Conservation (phyloP, 2,113 vertebrate genomes). For the Carlito syrichta region DNA sequence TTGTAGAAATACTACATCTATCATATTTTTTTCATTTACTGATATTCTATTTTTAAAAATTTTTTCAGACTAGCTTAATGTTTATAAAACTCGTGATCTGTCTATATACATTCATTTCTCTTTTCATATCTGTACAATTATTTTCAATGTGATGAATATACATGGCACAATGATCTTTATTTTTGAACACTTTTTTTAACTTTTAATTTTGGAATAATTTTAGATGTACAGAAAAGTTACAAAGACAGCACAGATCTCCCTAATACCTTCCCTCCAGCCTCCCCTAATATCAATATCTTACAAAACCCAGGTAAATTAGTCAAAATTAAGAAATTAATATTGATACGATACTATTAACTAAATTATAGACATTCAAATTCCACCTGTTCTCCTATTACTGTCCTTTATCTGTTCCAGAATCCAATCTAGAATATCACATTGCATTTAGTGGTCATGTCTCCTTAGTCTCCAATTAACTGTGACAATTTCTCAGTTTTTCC, state of each 20-base stretch:
- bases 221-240: slow-evolving; percentile 16
- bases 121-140: slow-evolving; percentile 18
- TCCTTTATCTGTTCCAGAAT: background rate
- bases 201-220: slow-evolving; percentile 6
- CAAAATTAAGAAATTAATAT: background rate
- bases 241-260: background rate
- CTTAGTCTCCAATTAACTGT: background rate
- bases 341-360: background rate
- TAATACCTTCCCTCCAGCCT: background rate
- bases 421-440: background rate
- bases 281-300: background rate
- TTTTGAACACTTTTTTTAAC: background rate
- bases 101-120: background rate
- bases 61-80: slow-evolving; percentile 17
- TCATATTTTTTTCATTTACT: background rate
- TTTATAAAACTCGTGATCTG: background rate
- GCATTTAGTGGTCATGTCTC: background rate
- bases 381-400: background rate
- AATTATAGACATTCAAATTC: background rate
- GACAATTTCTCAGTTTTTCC: background rate
- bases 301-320: background rate
- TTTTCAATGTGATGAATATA: slow-evolving; percentile 17
- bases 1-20: slow-evolving; percentile 23
- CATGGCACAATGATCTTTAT: background rate
- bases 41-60: slow-evolving; percentile 16